Percentiles rank a stretch among this genome's conserved stretches.
Evolutionary conservation across 1,140 invertebrate genomes (phyloP).

Genomic region (Holcopasites calliopsidis): DNA sequence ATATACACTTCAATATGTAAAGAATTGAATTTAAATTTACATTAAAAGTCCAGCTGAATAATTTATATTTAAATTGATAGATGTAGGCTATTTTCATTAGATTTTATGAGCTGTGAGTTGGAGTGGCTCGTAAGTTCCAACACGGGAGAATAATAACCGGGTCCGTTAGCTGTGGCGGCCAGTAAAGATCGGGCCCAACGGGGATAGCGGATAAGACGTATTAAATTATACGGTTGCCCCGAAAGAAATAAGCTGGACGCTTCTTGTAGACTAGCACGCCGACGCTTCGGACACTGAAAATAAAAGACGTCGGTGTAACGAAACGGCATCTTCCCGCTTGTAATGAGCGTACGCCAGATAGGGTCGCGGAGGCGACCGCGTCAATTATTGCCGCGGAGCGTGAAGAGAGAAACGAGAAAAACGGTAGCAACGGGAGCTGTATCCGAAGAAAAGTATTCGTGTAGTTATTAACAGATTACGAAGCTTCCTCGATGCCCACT

Average conservation of each 20-base stretch:
- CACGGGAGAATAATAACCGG: conserved; percentile 3
- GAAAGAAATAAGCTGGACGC: neutral
- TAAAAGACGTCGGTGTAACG: conserved; percentile 27
- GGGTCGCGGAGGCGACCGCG: conserved; percentile 18
- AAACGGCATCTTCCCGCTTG: conserved; percentile 22
- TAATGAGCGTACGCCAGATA: conserved; percentile 8
- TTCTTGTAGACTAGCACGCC: conserved; percentile 3
- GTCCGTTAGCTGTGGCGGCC: neutral
- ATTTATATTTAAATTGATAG: too few species aligned
- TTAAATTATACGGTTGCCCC: conserved; percentile 28
- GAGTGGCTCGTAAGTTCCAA: neutral
- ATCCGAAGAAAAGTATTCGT: neutral
- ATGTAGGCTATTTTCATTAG: too few species aligned
- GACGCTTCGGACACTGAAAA: neutral
- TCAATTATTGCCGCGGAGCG: conserved; percentile 16
- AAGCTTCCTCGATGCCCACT: neutral
- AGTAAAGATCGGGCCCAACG: conserved; percentile 3
- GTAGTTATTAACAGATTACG: neutral
- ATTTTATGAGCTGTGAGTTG: too few species aligned
- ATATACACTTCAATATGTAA: too few species aligned
- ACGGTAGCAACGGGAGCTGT: neutral
- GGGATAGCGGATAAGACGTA: conserved; percentile 11
- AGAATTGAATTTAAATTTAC: too few species aligned
- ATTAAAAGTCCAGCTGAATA: too few species aligned
- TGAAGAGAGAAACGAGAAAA: neutral